Evolutionary conservation across 2,888 invertebrate species (phyloP), one percentile per base, ranked within the genome.

Genomic region (Holacanthella duospinosa): DNA sequence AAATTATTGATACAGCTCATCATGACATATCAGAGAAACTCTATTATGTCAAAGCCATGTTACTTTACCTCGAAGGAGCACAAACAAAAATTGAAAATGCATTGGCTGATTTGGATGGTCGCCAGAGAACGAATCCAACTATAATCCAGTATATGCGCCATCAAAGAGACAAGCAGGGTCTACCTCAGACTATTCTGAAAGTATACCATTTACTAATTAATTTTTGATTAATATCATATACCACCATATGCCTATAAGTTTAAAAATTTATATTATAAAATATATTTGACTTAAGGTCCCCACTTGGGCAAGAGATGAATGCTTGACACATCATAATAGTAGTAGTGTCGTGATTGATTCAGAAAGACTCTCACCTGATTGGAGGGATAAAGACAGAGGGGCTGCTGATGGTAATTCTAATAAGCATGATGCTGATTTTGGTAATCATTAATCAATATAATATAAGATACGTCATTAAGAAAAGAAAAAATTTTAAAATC

Each of bases 21-120:
- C 92, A 93, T 75, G 93, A 89, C 74, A 89, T 93, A 26, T 85
- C 86, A 28, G 93, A 93, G 75, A 93, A 93, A 80, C 79, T 94
- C n/a, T 89, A 89, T 76, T 92, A 93, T 77, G 91, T 93, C 83
- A 86, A 88, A 75, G 89, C 92, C 25, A 93, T 93, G 89, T 80
- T 93, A 70, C 19, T 59, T 21, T 94, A 93, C 76, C 79, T 94
- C 74, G 94, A 94, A 78, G 94, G 93, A 2, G 86, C 91, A 16
- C 84, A 89, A 71, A 89, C 87, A 76, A 94, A 95, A 79, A 85
- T 94, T 55, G 87, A 89, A 63, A 85, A 86, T 59, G 87, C 88
- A 29, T 78, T 94, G 59, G 85, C 87, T 62, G 91, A 91, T 75
- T 77, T 93, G 67, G 92, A 93, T 75, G 87, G 86, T 71, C 82